These are phyloP conservation scores for Volucella inflata DNA, from an alignment of 2,888 invertebrate genomes.

Conservation along the genomic window DNA sequence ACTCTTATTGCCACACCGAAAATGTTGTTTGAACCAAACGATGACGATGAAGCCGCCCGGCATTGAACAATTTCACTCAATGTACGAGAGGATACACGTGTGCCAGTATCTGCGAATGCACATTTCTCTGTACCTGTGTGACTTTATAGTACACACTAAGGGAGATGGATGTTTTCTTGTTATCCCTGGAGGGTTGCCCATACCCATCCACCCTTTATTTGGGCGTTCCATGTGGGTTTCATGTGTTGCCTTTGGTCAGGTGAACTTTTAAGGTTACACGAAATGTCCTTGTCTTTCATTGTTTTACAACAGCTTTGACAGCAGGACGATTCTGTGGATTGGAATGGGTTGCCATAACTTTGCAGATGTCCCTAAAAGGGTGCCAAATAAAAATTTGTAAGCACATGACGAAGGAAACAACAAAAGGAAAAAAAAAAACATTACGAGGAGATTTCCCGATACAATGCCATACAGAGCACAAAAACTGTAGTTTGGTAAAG, in stretches of 20 bases:
- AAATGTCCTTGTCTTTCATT: constrained; percentile 66
- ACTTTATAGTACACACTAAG: constrained; percentile 25
- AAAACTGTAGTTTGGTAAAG: constrained; percentile 10
- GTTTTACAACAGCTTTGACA: constrained; percentile 55
- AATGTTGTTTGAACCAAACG: constrained; percentile 9
- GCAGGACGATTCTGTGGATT: constrained; percentile 14
- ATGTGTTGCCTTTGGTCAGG: constrained; percentile 43
- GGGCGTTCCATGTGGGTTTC: not conserved
- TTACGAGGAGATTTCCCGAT: not conserved
- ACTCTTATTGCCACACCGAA: constrained; percentile 42
- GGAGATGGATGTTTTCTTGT: constrained; percentile 67
- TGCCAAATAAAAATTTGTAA: not conserved
- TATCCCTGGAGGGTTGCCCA: constrained; percentile 44
- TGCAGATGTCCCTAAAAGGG: constrained; percentile 40
- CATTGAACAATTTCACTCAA: constrained; percentile 23
- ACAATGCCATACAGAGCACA: not conserved
- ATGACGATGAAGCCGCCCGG: not conserved
- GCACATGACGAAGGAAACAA: not conserved
- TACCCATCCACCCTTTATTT: not conserved
- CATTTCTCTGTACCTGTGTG: not conserved
- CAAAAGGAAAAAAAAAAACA: not conserved
- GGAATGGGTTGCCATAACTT: not conserved
- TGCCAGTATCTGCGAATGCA: not conserved
- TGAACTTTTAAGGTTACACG: constrained; percentile 66
- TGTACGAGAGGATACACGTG: not conserved